Base-by-base conservation (phyloP, 2,797 vertebrate genomes). In the Thripadectes ignobilis region DNA sequence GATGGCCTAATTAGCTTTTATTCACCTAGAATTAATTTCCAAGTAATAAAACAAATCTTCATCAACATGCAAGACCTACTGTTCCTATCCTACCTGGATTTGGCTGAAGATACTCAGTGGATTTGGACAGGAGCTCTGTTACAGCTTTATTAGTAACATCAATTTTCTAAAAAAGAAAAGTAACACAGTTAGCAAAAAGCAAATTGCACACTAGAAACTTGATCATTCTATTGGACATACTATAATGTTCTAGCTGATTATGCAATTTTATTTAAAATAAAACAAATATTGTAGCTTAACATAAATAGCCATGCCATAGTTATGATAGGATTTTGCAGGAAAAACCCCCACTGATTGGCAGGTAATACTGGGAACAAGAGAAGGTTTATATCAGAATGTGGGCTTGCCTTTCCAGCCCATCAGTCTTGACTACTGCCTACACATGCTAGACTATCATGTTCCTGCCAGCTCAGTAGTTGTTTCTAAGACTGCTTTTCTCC, bases 31-130 rank as follows among this genome's bases (percentile, higher is more conserved):
- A 92, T 43, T 51, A 84, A 81, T 78, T 88, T 45, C 46, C 30
- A 80, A 89, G 38, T 62, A 84, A 78, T 41, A 73, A 21, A 41
- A 61, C 24, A 72, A 72, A 45, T 0, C 2, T 77, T 68, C 54
- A 67, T 30, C 29, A 30, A 63, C 85, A 77, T 32, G 23, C 41
- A 91, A 11, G 8, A 59, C 34, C 26, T 62, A 7, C 5, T 84
- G n/a, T 15, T 90, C 39, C 14, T 66, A 65, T 43, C 85, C 95
- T 98, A 99, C 99, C 99, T 98, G 99, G 99, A 98, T 99, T 99
- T n/a, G 99, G 99, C 94, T 99, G 99, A 65, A 99, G 98, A 95
- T 99, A 99, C 71, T 99, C 99, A 2, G 99, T 99, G 85, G 99
- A 98, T 98, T 98, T 99, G 49, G 98, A 98, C 71, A 99, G 96